phyloP scores from a whole-genome alignment of 1,140 invertebrate genomes.

The Frieseomelitta varia region DNA sequence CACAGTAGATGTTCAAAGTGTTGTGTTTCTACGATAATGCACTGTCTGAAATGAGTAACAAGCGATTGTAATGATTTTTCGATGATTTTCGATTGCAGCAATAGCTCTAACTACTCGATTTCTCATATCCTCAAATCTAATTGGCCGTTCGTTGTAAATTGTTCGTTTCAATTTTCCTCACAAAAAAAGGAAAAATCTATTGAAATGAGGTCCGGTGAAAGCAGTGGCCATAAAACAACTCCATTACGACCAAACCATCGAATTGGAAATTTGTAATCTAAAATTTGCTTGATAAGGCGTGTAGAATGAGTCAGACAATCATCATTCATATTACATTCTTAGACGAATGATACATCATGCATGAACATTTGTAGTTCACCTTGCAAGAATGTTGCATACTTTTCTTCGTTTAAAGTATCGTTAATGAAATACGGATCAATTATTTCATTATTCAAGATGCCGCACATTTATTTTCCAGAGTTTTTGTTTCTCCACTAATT shows the following conservation, averaged over 20 bases:
- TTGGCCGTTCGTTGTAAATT: not conserved
- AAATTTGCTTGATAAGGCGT: not conserved
- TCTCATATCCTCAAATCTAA: not conserved
- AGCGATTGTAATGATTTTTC: too few relatives aligned
- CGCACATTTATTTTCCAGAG: not conserved
- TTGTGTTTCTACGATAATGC: too few relatives aligned
- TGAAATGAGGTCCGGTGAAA: not conserved
- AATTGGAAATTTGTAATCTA: not conserved
- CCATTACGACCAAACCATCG: not conserved
- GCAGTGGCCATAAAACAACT: not conserved
- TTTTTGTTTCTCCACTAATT: not conserved
- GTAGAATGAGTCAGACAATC: not conserved
- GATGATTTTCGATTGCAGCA: too few relatives aligned
- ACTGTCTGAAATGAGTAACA: not conserved
- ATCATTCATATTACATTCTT: not conserved
- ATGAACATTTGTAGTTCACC: not conserved
- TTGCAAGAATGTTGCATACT: constrained; percentile 4
- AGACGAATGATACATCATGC: not conserved
- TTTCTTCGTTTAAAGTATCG: not conserved
- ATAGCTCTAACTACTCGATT: not conserved
- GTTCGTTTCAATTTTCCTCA: not conserved
- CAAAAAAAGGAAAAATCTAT: not conserved
- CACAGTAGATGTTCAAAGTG: too few relatives aligned
- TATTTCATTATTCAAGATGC: not conserved
- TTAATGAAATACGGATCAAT: not conserved